Percentiles rank a stretch among this genome's conserved stretches.
phyloP scores from a whole-genome alignment of 2,888 invertebrate species.

The Drepana falcataria region DNA sequence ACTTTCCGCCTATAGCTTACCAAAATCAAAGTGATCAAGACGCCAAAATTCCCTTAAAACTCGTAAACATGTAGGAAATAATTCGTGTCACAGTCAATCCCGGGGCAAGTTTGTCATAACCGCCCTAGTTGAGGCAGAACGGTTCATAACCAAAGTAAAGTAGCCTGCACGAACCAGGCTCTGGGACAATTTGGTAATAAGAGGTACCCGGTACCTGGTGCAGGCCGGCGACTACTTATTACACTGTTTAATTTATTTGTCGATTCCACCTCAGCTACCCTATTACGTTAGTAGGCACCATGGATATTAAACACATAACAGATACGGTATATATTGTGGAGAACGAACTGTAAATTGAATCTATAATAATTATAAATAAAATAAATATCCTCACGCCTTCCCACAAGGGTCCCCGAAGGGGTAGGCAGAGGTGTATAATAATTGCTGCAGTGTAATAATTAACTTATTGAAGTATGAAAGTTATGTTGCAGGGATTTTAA shows the following conservation, averaged over 20 bases:
- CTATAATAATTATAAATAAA: too few relatives aligned
- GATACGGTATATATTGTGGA: slow-evolving; percentile 18
- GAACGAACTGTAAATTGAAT: too few relatives aligned
- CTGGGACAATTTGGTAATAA: slow-evolving; percentile 66
- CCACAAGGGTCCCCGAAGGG: too few relatives aligned
- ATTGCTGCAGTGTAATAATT: too few relatives aligned
- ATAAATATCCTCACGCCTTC: too few relatives aligned
- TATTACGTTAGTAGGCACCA: slow-evolving; percentile 32
- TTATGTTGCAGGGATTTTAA: too few relatives aligned
- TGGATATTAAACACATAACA: not conserved
- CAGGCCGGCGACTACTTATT: slow-evolving; percentile 53
- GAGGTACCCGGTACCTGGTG: slow-evolving; percentile 58
- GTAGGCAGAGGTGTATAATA: too few relatives aligned
- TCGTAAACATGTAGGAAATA: slow-evolving; percentile 7
- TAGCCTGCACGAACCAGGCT: slow-evolving; percentile 49
- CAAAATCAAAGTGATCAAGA: not conserved
- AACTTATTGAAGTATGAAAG: too few relatives aligned
- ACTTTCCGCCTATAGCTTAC: too few relatives aligned
- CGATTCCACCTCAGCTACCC: slow-evolving; percentile 49
- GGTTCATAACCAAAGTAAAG: slow-evolving; percentile 35
- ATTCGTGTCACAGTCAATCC: slow-evolving; percentile 23
- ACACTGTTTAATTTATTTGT: slow-evolving; percentile 67
- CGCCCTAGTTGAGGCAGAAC: slow-evolving; percentile 22
- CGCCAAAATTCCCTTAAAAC: not conserved
- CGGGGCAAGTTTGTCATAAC: slow-evolving; percentile 27